Evolutionary conservation across 2,888 invertebrate species (phyloP).

Genomic region (Polyploca ridens): DNA sequence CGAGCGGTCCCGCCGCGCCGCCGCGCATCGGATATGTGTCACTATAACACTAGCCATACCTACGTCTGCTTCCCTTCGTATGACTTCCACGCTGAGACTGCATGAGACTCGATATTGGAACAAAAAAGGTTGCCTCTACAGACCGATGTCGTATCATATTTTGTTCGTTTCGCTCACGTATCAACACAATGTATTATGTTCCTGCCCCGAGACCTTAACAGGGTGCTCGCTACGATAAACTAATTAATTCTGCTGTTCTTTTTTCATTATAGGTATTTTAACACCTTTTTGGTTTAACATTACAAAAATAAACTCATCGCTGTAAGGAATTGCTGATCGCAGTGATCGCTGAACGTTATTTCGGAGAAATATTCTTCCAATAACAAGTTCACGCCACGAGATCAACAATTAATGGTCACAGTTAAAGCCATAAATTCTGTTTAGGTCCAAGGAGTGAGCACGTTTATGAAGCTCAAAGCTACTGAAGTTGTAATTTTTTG

Average conservation of each 20-base stretch:
- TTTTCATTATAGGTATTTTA: neutral
- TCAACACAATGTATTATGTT: neutral
- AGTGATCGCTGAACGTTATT: too few species aligned
- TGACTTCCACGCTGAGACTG: conserved; percentile 47
- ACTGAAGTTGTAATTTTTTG: too few species aligned
- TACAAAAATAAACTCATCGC: neutral
- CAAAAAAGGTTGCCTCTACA: conserved; percentile 28
- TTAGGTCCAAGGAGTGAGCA: too few species aligned
- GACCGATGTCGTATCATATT: conserved; percentile 30
- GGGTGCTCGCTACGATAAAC: neutral
- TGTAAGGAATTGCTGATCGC: too few species aligned
- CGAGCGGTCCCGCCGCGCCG: conserved; percentile 25
- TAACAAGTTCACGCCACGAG: too few species aligned
- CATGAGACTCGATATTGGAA: conserved; percentile 32
- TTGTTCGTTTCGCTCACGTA: conserved; percentile 12
- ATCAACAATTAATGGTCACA: too few species aligned
- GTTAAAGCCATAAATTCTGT: too few species aligned
- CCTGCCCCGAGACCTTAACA: neutral
- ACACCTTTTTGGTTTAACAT: neutral
- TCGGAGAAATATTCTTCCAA: too few species aligned
- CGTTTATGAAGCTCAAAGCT: too few species aligned
- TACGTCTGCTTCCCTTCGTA: conserved; percentile 58
- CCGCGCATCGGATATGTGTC: conserved; percentile 77
- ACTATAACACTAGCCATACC: conserved; percentile 76
- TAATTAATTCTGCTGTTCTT: neutral